These are phyloP conservation scores for Aphodius sticticus DNA, from an alignment of 2,888 invertebrate species.

Conservation along the genomic window DNA sequence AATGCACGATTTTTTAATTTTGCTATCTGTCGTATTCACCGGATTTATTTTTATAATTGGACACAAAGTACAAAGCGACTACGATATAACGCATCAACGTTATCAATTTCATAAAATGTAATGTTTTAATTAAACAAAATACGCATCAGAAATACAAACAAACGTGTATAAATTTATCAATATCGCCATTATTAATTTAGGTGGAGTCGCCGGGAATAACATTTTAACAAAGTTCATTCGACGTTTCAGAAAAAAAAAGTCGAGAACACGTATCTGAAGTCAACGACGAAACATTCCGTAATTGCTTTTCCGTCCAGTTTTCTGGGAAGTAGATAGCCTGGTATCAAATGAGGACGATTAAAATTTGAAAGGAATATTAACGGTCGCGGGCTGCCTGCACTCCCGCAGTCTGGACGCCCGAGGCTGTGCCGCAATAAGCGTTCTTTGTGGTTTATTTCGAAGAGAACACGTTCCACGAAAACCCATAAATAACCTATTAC, in stretches of 20 bases:
- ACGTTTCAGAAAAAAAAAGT: neutral
- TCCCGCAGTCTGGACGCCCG: neutral
- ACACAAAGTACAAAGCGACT: neutral
- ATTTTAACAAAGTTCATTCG: neutral
- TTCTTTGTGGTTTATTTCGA: slow-evolving; percentile 22
- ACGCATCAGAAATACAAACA: neutral
- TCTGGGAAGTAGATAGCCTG: neutral
- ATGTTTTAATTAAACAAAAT: neutral
- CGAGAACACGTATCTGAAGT: neutral
- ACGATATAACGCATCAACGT: neutral
- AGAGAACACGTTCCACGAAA: slow-evolving; percentile 20
- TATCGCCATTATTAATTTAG: neutral
- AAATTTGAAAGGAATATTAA: slow-evolving; percentile 4
- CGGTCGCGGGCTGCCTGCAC: neutral
- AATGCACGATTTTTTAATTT: neutral
- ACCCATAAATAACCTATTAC: slow-evolving; percentile 25
- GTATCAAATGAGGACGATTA: slow-evolving; percentile 4
- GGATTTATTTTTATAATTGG: neutral
- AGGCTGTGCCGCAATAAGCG: neutral
- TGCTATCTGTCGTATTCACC: neutral
- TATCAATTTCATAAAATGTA: neutral
- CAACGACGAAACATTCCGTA: neutral
- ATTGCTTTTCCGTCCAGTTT: neutral
- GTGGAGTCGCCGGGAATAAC: neutral
- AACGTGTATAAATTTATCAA: neutral